Evolutionary conservation across 2,113 vertebrate genomes (phyloP).

Genomic region (Gracilinanus agilis): DNA sequence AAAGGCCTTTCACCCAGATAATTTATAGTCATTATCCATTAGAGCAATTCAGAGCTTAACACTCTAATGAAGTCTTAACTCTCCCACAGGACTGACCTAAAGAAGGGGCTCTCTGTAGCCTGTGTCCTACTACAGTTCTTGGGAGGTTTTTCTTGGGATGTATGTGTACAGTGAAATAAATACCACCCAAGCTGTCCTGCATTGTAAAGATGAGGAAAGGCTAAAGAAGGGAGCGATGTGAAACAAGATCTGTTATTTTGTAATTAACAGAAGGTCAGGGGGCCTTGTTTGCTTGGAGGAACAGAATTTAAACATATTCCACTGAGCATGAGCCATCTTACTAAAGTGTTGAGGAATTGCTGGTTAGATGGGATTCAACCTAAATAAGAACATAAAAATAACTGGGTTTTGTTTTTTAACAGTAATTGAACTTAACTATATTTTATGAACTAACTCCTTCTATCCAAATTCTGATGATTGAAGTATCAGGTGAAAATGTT

Average conservation of each 20-base stretch:
- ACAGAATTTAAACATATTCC: not conserved
- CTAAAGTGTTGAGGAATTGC: not conserved
- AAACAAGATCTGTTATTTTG: constrained; percentile 55
- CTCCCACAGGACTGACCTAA: constrained; percentile 40
- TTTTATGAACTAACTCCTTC: not conserved
- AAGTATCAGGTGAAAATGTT: not conserved
- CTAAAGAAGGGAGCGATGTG: not conserved
- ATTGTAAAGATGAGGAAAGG: constrained; percentile 19
- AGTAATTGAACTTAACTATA: not conserved
- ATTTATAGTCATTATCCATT: constrained; percentile 47
- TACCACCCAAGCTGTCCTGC: constrained; percentile 51
- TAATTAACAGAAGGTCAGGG: constrained; percentile 55
- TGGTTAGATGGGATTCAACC: not conserved
- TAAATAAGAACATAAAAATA: not conserved
- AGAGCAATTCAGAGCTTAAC: constrained; percentile 31
- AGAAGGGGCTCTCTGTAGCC: constrained; percentile 44
- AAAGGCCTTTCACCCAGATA: constrained; percentile 45
- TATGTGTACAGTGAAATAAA: constrained; percentile 32
- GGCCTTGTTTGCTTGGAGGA: not conserved
- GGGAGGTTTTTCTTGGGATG: not conserved
- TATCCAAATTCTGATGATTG: not conserved
- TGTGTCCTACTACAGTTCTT: not conserved
- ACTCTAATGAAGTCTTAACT: constrained; percentile 23
- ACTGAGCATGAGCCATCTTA: not conserved
- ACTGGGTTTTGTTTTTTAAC: not conserved